Base-by-base conservation (phyloP, 2,888 invertebrate genomes). In the Panorpa germanica region DNA sequence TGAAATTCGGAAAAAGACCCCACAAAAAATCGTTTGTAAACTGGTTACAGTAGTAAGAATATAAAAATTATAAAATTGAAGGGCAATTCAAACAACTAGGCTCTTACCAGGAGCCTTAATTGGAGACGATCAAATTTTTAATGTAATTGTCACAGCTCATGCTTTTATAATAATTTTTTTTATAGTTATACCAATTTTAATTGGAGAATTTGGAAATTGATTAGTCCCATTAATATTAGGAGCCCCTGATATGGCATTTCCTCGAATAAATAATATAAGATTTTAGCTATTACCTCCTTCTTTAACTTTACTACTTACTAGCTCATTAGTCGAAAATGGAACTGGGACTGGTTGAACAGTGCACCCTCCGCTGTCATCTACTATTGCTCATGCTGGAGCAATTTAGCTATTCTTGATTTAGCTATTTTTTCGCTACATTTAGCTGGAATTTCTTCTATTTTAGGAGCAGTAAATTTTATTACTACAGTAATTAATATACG, bases 161-260 rank as follows among this genome's bases (percentile, higher is more conserved):
- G 80, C 76, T 31, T 74, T 81, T 54, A 57, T 80, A 48, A 81
- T 81, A 69, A 77, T 78, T 70, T 80, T 80, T 56, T 76, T 75
- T 58, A 67, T 74, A 56, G 66, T 70, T 26, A 70, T 72, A 58
- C 69, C 70, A 5, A 65, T 72, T 57, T 65, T 73, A 65, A 70
- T 74, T 59, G 80, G 80, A 32, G 78, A 80, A 44, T 82, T 82
- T 61, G 81, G 81, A 36, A 83, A 83, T 53, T 81, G 76, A 66
- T 44, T 82, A 50, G 56, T 80, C 0, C 80, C 80, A 4, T 41
- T 81, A 53, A 75, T 81, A 61, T 42, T 81, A 45, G 73, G 72
- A 37, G 69, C 72, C 0, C 75, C 76, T 4, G 81, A 83, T 63
- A 80, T 82, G 60, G 72, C 74, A 7, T 81, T 78, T 31, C 80